A percentile compares a stretch with the other conserved stretches of the same genome.
These are phyloP conservation scores for Cataglyphis livida DNA, from an alignment of 2,888 invertebrate genomes.

Conservation along the genomic window DNA sequence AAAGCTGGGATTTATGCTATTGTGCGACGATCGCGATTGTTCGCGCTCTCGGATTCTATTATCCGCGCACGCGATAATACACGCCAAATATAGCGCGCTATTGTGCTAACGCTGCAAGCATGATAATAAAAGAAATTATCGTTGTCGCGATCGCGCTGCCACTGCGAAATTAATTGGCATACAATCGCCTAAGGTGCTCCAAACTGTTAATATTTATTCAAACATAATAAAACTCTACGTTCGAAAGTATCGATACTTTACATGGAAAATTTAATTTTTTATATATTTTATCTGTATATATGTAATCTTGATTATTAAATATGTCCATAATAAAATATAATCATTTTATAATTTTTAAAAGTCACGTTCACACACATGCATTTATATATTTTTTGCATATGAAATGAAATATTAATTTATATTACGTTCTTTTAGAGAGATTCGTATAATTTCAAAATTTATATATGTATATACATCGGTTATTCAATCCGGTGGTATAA, in stretches of 20 bases:
- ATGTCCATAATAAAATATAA: neutral
- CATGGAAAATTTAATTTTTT: neutral
- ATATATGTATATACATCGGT: neutral
- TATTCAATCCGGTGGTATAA: neutral
- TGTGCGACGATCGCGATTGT: slow-evolving; percentile 51
- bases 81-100: slow-evolving; percentile 46
- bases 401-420: neutral
- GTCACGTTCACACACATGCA: neutral
- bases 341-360: neutral
- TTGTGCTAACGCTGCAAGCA: slow-evolving; percentile 38
- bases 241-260: neutral
- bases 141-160: slow-evolving; percentile 33
- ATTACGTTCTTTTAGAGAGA: neutral
- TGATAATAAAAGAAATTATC: slow-evolving; percentile 54
- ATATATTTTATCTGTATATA: neutral
- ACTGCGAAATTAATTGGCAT: slow-evolving; percentile 45
- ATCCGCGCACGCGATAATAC: slow-evolving; percentile 51
- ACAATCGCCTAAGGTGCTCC: slow-evolving; percentile 16
- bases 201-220: slow-evolving; percentile 22
- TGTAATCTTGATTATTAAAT: neutral
- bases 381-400: neutral
- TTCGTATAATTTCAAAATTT: neutral
- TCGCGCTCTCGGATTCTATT: slow-evolving; percentile 52
- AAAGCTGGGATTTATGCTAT: slow-evolving; percentile 59
- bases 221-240: neutral